These are phyloP conservation scores for Polylopha cassiicola DNA, from an alignment of 2,888 invertebrate genomes.

Conservation along the genomic window DNA sequence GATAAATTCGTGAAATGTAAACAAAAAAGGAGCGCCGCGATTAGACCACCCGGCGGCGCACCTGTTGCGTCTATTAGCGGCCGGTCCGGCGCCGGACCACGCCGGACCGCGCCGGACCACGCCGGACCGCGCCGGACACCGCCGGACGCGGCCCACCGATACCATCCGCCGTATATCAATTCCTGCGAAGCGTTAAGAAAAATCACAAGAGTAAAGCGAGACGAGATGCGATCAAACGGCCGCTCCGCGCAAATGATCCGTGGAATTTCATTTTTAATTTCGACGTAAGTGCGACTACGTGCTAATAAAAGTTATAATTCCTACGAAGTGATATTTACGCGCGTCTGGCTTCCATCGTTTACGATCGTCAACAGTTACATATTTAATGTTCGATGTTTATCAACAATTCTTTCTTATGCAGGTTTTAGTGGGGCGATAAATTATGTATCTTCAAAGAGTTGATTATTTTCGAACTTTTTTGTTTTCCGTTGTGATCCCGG, in stretches of 20 bases:
- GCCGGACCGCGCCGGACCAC: conserved; percentile 25
- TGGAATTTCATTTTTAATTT: conserved; percentile 63
- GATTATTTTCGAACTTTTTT: conserved; percentile 73
- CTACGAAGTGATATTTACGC: conserved; percentile 68
- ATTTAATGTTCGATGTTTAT: conserved; percentile 77
- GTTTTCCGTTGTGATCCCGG: conserved; percentile 44
- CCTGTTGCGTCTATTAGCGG: conserved; percentile 71
- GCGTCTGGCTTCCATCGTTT: conserved; percentile 71
- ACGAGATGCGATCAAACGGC: conserved; percentile 38
- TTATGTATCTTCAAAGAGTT: conserved; percentile 74
- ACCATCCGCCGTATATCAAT: conserved; percentile 54
- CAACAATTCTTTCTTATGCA: conserved; percentile 77
- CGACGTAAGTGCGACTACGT: conserved; percentile 46
- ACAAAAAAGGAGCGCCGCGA: conserved; percentile 59
- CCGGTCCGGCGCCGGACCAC: conserved; percentile 34
- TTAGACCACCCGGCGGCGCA: conserved; percentile 68
- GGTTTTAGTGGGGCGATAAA: conserved; percentile 73
- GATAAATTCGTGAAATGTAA: conserved; percentile 72
- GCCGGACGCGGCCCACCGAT: conserved; percentile 40
- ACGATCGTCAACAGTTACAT: conserved; percentile 76
- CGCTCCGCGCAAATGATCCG: conserved; percentile 57
- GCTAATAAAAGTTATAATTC: conserved; percentile 64
- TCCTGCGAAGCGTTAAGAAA: conserved; percentile 61
- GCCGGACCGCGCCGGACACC: conserved; percentile 54
- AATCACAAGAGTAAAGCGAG: conserved; percentile 53